These are phyloP conservation scores for Lepidostoma basale DNA, from an alignment of 1,140 invertebrate genomes.

Conservation along the genomic window DNA sequence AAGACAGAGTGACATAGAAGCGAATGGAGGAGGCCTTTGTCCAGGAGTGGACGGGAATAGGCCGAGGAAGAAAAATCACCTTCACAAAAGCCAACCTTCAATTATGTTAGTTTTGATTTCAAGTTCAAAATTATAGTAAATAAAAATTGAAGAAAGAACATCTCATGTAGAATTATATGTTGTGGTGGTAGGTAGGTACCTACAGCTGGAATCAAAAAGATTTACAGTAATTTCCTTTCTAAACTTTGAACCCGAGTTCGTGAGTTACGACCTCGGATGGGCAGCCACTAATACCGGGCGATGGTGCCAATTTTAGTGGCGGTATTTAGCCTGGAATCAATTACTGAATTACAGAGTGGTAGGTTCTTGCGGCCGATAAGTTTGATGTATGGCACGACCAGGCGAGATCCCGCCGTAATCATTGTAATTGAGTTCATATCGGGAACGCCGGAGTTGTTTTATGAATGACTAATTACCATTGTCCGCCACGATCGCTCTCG, in stretches of 20 bases:
- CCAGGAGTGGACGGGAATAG: too few species aligned
- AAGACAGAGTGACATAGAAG: too few species aligned
- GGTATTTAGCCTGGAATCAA: constrained; percentile 42
- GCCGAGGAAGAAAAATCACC: too few species aligned
- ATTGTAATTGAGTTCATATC: constrained; percentile 37
- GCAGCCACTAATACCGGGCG: constrained; percentile 2
- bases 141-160: too few species aligned
- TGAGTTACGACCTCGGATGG: background rate
- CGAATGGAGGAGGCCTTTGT: too few species aligned
- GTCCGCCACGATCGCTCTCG: constrained; percentile 20
- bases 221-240: background rate
- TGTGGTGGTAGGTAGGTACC: too few species aligned
- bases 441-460: constrained; percentile 30
- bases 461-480: constrained; percentile 40
- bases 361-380: background rate
- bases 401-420: constrained; percentile 32
- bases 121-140: too few species aligned
- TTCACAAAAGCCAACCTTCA: too few species aligned
- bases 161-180: too few species aligned
- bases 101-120: too few species aligned
- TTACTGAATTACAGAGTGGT: constrained; percentile 30
- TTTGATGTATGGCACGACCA: constrained; percentile 41
- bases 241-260: constrained; percentile 6
- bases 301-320: constrained; percentile 36
- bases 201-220: too few species aligned